Percentiles rank a stretch among this genome's conserved stretches.
Evolutionary conservation across 2,888 invertebrate genomes (phyloP).

Genomic region (Sisyra nigra): DNA sequence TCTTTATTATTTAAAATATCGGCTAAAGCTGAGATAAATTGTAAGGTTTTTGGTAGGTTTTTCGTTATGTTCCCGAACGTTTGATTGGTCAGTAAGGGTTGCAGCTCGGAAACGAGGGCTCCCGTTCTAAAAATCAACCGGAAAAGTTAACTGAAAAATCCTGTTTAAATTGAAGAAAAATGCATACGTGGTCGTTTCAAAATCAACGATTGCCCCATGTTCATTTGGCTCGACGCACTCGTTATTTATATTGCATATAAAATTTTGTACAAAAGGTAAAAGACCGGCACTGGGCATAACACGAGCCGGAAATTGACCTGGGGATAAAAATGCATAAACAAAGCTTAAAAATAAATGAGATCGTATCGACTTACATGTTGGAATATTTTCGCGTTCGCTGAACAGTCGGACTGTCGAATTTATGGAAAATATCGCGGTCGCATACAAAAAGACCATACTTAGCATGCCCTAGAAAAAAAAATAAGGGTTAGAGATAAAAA

Average conservation of each 20-base stretch:
- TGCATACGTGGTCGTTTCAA: slow-evolving; percentile 44
- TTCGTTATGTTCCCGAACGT: slow-evolving; percentile 30
- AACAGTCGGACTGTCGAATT: slow-evolving; percentile 35
- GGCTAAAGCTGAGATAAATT: not conserved
- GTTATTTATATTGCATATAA: slow-evolving; percentile 63
- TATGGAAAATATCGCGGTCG: slow-evolving; percentile 30
- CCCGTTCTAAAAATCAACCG: slow-evolving; percentile 18
- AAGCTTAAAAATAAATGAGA: not conserved
- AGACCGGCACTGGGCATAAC: slow-evolving; percentile 64
- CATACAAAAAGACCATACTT: slow-evolving; percentile 34
- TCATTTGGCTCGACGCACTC: slow-evolving; percentile 39
- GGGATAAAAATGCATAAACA: slow-evolving; percentile 9
- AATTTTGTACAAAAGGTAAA: slow-evolving; percentile 60
- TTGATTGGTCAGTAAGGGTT: slow-evolving; percentile 31
- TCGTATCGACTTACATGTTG: slow-evolving; percentile 28
- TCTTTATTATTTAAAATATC: slow-evolving; percentile 1
- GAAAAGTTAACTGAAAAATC: not conserved
- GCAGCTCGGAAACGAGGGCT: slow-evolving; percentile 27
- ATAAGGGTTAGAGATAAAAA: no score
- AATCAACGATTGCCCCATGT: slow-evolving; percentile 42
- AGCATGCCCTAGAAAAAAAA: slow-evolving; percentile 29
- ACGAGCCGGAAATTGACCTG: slow-evolving; percentile 52
- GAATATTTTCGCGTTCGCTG: slow-evolving; percentile 31
- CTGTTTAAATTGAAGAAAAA: not conserved
- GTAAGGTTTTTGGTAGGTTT: slow-evolving; percentile 27